phyloP scores from a whole-genome alignment of 2,888 invertebrate genomes.

The Calliphora vomitoria region DNA sequence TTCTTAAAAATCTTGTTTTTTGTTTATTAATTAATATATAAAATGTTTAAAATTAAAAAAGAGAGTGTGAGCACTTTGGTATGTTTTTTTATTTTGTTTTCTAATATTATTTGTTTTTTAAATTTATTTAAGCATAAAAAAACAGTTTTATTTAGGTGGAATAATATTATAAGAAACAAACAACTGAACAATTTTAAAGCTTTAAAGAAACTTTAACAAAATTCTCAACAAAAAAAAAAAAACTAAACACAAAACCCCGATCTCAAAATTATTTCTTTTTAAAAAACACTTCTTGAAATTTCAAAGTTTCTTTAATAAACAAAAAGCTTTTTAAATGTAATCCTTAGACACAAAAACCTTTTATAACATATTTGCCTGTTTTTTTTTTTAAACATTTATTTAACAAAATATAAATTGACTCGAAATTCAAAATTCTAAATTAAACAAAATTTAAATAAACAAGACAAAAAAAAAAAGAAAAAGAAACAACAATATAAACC shows the following conservation, averaged over 20 bases:
- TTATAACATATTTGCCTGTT: constrained; percentile 44
- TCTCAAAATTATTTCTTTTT: constrained; percentile 67
- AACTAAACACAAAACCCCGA: constrained; percentile 44
- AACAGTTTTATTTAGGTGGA: constrained; percentile 65
- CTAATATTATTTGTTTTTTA: background rate
- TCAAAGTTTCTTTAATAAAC: constrained; percentile 52
- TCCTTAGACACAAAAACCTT: constrained; percentile 35
- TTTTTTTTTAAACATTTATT: constrained; percentile 57
- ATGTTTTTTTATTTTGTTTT: constrained; percentile 26
- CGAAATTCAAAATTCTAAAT: constrained; percentile 84
- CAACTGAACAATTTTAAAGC: constrained; percentile 8
- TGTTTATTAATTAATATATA: constrained; percentile 26
- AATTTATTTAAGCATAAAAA: constrained; percentile 12
- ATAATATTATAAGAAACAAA: background rate
- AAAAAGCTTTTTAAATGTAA: background rate
- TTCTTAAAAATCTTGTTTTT: background rate
- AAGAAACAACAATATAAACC: constrained; percentile 71
- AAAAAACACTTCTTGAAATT: constrained; percentile 10
- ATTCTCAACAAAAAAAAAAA: constrained; percentile 42
- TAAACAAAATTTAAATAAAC: constrained; percentile 74
- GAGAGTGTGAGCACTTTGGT: constrained; percentile 68
- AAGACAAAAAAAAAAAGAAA: constrained; percentile 15
- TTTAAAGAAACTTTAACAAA: constrained; percentile 55
- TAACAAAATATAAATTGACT: constrained; percentile 74
- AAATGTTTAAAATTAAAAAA: constrained; percentile 19